phyloP scores from a whole-genome alignment of 92 coral and sea anemone genomes.

The Paragorgia papillata region DNA sequence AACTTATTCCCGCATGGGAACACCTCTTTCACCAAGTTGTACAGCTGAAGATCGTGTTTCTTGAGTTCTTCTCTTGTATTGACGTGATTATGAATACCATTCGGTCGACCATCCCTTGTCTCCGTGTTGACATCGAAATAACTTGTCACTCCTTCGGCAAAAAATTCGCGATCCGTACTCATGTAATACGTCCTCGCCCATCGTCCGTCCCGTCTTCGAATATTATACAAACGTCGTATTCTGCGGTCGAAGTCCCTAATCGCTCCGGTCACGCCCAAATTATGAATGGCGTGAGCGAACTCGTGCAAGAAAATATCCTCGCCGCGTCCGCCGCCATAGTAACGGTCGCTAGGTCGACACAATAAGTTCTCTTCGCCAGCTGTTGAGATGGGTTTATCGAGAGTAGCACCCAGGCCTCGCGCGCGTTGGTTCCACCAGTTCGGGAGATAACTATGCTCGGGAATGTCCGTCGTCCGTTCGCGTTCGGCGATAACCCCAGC shows the following conservation, averaged over 20 bases:
- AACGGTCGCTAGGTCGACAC: conserved; percentile 37
- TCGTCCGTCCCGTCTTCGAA: conserved; percentile 4
- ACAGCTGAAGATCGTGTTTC: conserved; percentile 13
- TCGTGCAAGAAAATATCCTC: conserved; percentile 38
- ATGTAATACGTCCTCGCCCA: conserved; percentile 28
- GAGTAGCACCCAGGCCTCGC: conserved; percentile 36
- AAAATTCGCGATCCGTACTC: conserved; percentile 45
- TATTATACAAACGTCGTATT: conserved; percentile 7
- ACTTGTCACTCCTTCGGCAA: conserved; percentile 37
- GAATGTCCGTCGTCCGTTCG: conserved; percentile 42
- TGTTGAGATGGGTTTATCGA: conserved; percentile 37
- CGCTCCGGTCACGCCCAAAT: conserved; percentile 58
- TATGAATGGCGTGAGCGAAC: conserved; percentile 38
- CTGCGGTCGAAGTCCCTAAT: conserved; percentile 20
- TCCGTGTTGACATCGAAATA: conserved; percentile 41
- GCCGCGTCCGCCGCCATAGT: conserved; percentile 34
- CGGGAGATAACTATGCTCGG: conserved; percentile 44
- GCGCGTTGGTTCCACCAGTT: conserved; percentile 44
- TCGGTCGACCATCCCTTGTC: conserved; percentile 22
- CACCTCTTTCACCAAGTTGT: conserved; percentile 33
- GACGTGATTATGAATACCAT: conserved; percentile 40
- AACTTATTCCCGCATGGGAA: conserved; percentile 34
- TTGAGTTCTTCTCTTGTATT: conserved; percentile 20
- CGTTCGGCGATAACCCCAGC: conserved; percentile 38
- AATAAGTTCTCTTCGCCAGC: conserved; percentile 40